Percentiles rank a stretch among this genome's conserved stretches.
Conservation (phyloP, 2,113 vertebrate genomes). For the Indicator indicator region DNA sequence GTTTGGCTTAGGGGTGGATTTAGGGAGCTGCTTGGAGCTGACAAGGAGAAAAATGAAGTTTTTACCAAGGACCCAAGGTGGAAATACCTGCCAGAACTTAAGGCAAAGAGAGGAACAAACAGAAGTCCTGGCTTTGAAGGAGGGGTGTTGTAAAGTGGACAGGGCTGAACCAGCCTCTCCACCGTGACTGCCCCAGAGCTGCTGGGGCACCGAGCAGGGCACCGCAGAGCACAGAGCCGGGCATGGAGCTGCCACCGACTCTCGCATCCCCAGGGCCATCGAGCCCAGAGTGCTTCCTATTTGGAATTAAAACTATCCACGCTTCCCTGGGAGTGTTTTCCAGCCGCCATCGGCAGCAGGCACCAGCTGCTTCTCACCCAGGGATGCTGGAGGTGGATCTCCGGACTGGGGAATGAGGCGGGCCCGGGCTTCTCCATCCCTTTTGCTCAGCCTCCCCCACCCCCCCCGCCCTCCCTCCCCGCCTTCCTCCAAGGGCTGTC, state of each 20-base stretch:
- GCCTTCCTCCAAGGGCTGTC: not conserved
- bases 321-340: not conserved
- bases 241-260: rapidly evolving
- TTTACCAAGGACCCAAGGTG: not conserved
- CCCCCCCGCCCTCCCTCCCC: no score
- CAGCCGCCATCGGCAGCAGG: not conserved
- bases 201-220: no score
- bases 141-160: no score
- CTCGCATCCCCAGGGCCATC: not conserved
- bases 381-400: not conserved
- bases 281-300: not conserved
- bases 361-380: not conserved
- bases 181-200: not conserved
- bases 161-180: not conserved
- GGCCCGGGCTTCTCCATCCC: not conserved
- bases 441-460: not conserved
- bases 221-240: no score
- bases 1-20: not conserved
- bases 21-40: not conserved
- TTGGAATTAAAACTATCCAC: not conserved
- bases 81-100: not conserved
- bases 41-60: not conserved
- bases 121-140: not conserved
- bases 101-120: not conserved
- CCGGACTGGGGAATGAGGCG: not conserved